Evolutionary conservation across 92 coral and sea anemone genomes (phyloP), one percentile per base, ranked within the genome.

Genomic region (Phenganax marumi): DNA sequence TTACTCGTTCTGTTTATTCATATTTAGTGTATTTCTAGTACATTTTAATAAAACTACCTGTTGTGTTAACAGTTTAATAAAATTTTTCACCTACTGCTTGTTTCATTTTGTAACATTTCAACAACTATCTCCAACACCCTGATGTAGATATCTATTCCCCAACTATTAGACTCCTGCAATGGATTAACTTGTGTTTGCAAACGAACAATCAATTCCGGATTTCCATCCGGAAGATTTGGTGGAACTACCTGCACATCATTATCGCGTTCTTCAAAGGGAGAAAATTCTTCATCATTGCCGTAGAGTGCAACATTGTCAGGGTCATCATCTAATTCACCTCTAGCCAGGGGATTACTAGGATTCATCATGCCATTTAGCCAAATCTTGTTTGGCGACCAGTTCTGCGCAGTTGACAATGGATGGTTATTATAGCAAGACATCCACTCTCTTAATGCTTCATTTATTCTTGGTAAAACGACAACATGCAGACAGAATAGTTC

Each of bases 361-460:
- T 84, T 85, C 46, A 77, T 10, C 77, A 85, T 85, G 46, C 84
- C 88, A 85, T 85, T 85, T 68, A 85, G 75, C 84, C 76, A 85
- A 72, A 85, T 57, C 68, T 89, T 85, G 77, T 89, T 56, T n/a
- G 89, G 89, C 53, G 89, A 82, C 89, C 89, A 86, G 64, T 61
- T 89, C 75, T 56, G 84, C 68, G 71, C 85, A 10, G 86, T 88
- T 73, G 85, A 81, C 12, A 86, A 76, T 13, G 85, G 81, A 54
- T 88, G 88, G 68, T 88, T 47, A 78, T 73, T 76, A 63, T 85
- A 76, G 22, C 75, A 54, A 50, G 69, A 64, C 84, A 76, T 84
- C 81, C 89, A 86, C 50, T 89, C 90, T 74, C 52, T 51, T 50
- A 85, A 69, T 26, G 88, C 80, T 48, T 51, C 25, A 52, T 88